Evolutionary conservation across 1,140 invertebrate species (phyloP), one percentile per base, ranked within the genome.

Genomic region (Tribolium castaneum): DNA sequence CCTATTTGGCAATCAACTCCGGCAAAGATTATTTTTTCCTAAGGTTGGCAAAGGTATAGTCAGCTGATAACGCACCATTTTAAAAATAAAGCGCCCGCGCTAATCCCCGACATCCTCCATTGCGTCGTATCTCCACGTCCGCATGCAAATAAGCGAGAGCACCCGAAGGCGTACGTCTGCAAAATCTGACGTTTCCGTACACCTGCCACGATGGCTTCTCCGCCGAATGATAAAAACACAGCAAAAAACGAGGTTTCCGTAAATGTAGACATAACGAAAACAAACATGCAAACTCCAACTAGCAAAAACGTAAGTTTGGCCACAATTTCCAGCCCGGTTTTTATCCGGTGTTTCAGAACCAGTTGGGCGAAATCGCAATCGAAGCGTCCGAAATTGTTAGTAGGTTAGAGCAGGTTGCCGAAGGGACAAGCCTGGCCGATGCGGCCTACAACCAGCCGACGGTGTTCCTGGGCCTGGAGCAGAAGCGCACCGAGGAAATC

Each of bases 341-440:
- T 13, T 25, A 19, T 7, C n/a, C 12, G 2, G 10, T 50, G 62
- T 52, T 39, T 35, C 51, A 86, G 85, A 75, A 81, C 6, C 78
- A 83, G 25, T 77, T 86, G 59, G 85, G 84, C 30, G 86, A 87
- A 81, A 84, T 87, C 54, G 86, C 85, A 14, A 87, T 87, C 14
- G 85, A 87, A 78, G 86, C 86, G 4, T 85, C 86, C 6, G 84
- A 86, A 77, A 87, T 87, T 71, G 84, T 87, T 12, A 86, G 83
- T 66, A 80, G 86, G 51, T 78, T 87, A 75, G 86, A 86, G 79
- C 83, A 87, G 76, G 82, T 85, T 10, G 85, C 83, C n/a, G 85
- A 84, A 62, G 83, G 82, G 2, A 45, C 59, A 16, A 74, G 73
- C 45, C 35, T 77, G 45, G 50, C 75, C 5, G 83, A 84, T 70